These are phyloP conservation scores for Crotalus horridus DNA, from an alignment of 2,113 vertebrate genomes.

Conservation along the genomic window DNA sequence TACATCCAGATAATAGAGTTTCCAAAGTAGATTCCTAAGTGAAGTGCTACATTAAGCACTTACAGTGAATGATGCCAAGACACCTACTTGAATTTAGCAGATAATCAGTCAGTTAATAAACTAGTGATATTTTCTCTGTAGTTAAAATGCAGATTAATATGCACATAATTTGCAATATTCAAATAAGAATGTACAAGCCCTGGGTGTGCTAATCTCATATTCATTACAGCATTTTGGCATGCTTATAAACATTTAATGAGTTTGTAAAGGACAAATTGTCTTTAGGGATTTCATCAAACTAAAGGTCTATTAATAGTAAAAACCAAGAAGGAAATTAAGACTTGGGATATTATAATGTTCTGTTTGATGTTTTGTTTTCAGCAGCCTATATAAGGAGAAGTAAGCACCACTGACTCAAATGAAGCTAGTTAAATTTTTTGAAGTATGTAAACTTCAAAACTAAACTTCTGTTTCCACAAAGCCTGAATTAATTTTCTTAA, in stretches of 20 bases:
- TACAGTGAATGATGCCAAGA: not conserved
- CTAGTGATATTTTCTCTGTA: conserved; percentile 17
- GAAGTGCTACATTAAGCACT: not conserved
- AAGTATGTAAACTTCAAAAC: not conserved
- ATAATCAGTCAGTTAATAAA: not conserved
- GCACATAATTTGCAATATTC: conserved; percentile 33
- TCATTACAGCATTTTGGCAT: conserved; percentile 65
- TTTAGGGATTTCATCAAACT: conserved; percentile 63
- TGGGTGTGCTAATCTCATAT: conserved; percentile 52
- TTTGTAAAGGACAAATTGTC: conserved; percentile 69
- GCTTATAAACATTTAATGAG: conserved; percentile 68
- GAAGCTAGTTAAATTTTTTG: not conserved
- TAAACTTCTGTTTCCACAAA: not conserved
- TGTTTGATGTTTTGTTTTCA: not conserved
- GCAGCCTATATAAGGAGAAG: not conserved
- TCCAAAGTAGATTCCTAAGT: not conserved
- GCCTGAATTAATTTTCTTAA: not conserved
- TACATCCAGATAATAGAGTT: not conserved
- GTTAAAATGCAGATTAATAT: conserved; percentile 32
- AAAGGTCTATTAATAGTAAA: conserved; percentile 48
- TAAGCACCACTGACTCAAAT: not conserved
- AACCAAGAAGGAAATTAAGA: conserved; percentile 49
- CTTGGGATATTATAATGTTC: not conserved
- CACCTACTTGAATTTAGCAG: not conserved
- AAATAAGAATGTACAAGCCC: conserved; percentile 45